Conservation (phyloP, 2,888 invertebrate species). For the Stratiomys singularior region DNA sequence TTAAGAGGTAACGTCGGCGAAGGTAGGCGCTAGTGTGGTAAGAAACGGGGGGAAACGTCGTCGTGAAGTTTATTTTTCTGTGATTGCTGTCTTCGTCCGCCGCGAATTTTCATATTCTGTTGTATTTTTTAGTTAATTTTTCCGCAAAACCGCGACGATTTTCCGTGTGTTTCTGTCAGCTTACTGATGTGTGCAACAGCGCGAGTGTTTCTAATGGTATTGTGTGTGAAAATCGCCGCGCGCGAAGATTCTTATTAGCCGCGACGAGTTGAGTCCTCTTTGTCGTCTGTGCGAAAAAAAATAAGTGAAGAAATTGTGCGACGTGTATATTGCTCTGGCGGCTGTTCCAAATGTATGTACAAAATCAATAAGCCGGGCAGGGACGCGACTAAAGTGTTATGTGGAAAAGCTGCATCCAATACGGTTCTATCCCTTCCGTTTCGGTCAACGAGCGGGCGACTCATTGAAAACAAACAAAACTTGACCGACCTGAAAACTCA, state of each 20-base stretch:
- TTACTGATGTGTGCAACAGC: neutral
- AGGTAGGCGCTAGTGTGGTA: conserved; percentile 23
- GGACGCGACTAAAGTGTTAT: conserved; percentile 35
- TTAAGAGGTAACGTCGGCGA: neutral
- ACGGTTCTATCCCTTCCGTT: neutral
- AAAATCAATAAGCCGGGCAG: conserved; percentile 32
- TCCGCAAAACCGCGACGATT: conserved; percentile 11
- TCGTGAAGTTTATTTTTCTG: conserved; percentile 45
- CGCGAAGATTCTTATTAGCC: neutral
- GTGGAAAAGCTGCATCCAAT: neutral
- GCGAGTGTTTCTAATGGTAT: neutral
- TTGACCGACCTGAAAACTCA: neutral
- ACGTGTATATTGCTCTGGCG: neutral
- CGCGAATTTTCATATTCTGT: conserved; percentile 27
- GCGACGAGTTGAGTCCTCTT: neutral
- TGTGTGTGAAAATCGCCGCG: conserved; percentile 19
- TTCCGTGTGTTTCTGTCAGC: neutral
- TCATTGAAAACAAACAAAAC: too few relatives aligned
- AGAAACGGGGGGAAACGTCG: conserved; percentile 33
- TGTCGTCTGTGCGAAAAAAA: conserved; percentile 7
- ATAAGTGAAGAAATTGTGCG: conserved; percentile 2
- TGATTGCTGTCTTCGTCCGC: conserved; percentile 31
- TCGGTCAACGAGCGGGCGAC: neutral
- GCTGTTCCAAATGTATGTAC: neutral
- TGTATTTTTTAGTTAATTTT: conserved; percentile 35